Percentiles rank a stretch among this genome's conserved stretches.
These are phyloP conservation scores for Gymnothorax javanicus DNA, from an alignment of 2,797 vertebrate species.

Conservation along the genomic window DNA sequence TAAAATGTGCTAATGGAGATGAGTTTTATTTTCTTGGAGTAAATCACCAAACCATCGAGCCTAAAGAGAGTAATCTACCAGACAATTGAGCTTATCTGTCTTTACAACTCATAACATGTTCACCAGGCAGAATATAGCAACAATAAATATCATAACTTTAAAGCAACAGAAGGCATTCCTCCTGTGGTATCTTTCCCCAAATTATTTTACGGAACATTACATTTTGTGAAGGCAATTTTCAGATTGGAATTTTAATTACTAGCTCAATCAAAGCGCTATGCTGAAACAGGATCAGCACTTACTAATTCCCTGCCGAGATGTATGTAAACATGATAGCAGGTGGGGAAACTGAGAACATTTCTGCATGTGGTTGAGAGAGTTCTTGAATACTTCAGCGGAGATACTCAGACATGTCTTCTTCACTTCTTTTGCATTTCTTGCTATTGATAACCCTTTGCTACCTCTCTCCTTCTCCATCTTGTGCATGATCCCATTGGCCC, in stretches of 20 bases:
- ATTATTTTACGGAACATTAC: neutral
- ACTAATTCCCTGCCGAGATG: too few relatives aligned
- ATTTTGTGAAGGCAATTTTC: neutral
- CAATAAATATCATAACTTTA: neutral
- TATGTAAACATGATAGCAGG: too few relatives aligned
- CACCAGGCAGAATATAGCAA: neutral
- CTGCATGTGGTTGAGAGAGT: neutral
- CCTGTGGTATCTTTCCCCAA: neutral
- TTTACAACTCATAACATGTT: neutral
- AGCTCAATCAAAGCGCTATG: neutral
- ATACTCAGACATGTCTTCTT: neutral
- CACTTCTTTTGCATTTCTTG: neutral
- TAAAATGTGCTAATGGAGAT: neutral
- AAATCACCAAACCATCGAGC: neutral
- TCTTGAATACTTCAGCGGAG: neutral
- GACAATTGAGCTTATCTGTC: neutral
- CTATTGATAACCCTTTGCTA: neutral
- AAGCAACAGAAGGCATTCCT: slow-evolving; percentile 1
- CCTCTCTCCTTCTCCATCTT: neutral
- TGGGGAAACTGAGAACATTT: neutral
- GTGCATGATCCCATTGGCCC: slow-evolving; percentile 16
- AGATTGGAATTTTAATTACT: neutral
- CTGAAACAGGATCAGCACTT: too few relatives aligned
- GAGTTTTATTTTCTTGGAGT: neutral
- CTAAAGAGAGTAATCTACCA: neutral